phyloP scores from a whole-genome alignment of 2,797 vertebrate genomes.

The Pseudotriccus pelzelni region DNA sequence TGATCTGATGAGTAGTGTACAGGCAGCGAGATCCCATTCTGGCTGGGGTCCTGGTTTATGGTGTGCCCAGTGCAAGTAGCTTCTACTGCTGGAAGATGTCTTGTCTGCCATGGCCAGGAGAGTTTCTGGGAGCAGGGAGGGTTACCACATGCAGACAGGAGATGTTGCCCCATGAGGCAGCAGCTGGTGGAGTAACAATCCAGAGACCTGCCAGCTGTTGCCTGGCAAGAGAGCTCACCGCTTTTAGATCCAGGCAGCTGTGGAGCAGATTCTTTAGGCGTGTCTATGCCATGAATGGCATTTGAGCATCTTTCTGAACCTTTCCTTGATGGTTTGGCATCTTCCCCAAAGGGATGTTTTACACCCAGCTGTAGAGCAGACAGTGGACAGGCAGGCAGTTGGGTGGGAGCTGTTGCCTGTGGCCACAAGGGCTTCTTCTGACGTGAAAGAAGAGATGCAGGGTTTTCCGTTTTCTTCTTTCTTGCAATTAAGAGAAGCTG shows the following conservation, averaged over 20 bases:
- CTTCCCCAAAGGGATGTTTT: neutral
- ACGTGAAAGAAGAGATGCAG: neutral
- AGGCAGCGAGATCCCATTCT: neutral
- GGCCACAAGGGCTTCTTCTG: neutral
- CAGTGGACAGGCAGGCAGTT: neutral
- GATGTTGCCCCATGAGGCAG: neutral
- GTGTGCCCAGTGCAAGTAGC: neutral
- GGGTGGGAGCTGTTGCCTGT: neutral
- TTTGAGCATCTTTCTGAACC: neutral
- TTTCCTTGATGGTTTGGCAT: neutral
- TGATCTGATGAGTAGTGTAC: neutral
- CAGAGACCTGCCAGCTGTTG: neutral
- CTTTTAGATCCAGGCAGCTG: neutral
- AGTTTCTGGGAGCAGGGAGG: neutral
- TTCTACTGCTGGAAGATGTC: neutral
- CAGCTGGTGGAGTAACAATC: neutral
- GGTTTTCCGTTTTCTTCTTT: neutral
- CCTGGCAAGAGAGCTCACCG: neutral
- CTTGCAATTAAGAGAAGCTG: neutral
- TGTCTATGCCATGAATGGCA: neutral
- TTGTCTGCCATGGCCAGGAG: neutral
- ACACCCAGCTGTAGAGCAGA: neutral
- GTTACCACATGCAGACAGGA: neutral
- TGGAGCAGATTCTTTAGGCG: neutral
- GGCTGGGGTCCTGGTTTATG: neutral